Evolutionary conservation across 2,797 vertebrate species (phyloP).

Genomic region (Gobionotothen gibberifrons): DNA sequence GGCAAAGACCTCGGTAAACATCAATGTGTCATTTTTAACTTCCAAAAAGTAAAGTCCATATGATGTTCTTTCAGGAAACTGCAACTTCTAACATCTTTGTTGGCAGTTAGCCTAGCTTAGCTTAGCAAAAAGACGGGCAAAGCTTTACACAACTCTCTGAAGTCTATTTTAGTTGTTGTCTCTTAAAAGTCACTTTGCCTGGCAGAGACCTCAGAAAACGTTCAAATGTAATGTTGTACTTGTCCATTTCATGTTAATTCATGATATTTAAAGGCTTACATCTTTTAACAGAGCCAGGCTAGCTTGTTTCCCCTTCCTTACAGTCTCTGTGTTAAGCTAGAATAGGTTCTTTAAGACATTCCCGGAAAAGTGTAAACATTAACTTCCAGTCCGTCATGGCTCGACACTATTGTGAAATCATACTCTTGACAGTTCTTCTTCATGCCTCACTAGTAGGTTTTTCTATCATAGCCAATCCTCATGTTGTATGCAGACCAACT

Average conservation of each 20-base stretch:
- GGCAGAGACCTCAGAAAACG: neutral
- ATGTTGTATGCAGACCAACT: slow-evolving; percentile 47
- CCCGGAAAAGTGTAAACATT: slow-evolving; percentile 10
- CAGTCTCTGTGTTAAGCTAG: slow-evolving; percentile 10
- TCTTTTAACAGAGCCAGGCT: neutral
- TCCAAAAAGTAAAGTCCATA: neutral
- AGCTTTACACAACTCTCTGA: neutral
- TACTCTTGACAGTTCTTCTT: slow-evolving; percentile 6
- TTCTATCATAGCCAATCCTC: slow-evolving; percentile 35
- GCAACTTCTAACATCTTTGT: neutral
- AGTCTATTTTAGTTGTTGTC: neutral
- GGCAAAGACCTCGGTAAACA: neutral
- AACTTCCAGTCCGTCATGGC: slow-evolving; percentile 1
- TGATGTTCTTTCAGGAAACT: neutral
- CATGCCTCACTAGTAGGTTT: slow-evolving; percentile 10
- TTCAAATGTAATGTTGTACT: neutral
- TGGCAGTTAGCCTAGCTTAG: neutral
- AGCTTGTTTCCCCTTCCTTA: neutral
- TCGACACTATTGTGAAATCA: slow-evolving; percentile 13
- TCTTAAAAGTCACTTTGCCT: neutral
- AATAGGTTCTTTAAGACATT: neutral
- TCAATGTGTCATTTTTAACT: neutral
- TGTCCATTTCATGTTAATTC: neutral
- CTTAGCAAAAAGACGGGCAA: neutral
- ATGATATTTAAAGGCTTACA: neutral